Evolutionary conservation across 2,888 invertebrate species (phyloP).

Genomic region (Oscheius sp.): DNA sequence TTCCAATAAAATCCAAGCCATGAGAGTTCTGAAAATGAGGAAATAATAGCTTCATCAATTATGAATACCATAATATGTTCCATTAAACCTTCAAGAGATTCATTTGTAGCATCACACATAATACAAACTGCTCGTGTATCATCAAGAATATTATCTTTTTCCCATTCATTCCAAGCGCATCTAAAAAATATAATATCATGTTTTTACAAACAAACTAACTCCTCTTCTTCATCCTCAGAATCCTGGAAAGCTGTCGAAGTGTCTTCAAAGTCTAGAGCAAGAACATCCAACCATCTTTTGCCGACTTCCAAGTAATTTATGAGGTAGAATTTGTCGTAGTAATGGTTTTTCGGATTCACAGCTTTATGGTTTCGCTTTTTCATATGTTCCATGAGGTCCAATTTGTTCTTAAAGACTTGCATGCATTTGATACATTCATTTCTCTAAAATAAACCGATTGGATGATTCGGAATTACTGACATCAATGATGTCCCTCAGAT

Average conservation of each 20-base stretch:
- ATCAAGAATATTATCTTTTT: constrained; percentile 80
- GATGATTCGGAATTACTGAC: background rate
- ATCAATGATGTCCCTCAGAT: constrained; percentile 78
- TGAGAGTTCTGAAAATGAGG: background rate
- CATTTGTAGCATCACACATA: constrained; percentile 82
- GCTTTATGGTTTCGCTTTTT: constrained; percentile 93
- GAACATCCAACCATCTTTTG: constrained; percentile 72
- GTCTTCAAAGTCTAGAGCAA: constrained; percentile 74
- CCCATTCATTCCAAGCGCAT: constrained; percentile 79
- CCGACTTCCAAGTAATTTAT: constrained; percentile 79
- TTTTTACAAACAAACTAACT: background rate
- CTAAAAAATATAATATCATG: constrained; percentile 14
- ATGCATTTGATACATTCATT: constrained; percentile 92
- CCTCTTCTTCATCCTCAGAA: constrained; percentile 23
- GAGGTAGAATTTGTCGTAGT: constrained; percentile 87
- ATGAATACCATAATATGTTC: constrained; percentile 73
- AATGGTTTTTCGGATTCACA: constrained; percentile 84
- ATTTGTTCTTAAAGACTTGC: constrained; percentile 87
- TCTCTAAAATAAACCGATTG: constrained; percentile 76
- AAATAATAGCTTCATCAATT: background rate
- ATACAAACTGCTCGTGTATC: constrained; percentile 82
- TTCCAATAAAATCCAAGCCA: background rate
- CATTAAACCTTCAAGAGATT: constrained; percentile 80
- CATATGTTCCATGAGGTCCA: constrained; percentile 93
- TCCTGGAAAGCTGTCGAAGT: background rate